Percentiles rank a stretch among this genome's conserved stretches.
Evolutionary conservation across 2,888 invertebrate genomes (phyloP).

Genomic region (Dicroscelio sp.): DNA sequence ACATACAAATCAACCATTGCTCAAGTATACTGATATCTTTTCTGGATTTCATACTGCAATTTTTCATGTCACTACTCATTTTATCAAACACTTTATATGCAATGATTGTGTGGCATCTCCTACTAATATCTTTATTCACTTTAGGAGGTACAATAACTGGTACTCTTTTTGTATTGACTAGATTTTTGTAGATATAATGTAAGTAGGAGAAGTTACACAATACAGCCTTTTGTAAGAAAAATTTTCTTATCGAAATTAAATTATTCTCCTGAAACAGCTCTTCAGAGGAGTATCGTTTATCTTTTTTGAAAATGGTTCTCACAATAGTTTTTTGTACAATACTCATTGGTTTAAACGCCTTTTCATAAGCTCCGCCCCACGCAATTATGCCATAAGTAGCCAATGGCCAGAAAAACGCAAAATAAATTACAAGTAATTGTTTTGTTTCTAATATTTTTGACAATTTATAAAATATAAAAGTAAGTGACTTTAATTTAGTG

Average conservation of each 20-base stretch:
- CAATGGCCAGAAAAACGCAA: no score
- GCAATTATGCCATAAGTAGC: no score
- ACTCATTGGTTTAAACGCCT: neutral
- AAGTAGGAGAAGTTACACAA: neutral
- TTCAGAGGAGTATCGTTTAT: neutral
- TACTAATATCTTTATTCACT: neutral
- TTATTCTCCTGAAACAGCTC: neutral
- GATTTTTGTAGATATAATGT: neutral
- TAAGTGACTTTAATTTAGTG: no score
- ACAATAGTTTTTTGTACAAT: neutral
- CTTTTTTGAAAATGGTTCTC: neutral
- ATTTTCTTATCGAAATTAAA: neutral
- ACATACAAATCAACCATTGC: neutral
- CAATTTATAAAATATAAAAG: no score
- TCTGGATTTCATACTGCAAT: neutral
- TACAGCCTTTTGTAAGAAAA: neutral
- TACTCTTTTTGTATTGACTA: constrained; percentile 9
- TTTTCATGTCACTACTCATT: neutral
- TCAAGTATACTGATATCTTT: neutral
- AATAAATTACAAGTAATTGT: no score
- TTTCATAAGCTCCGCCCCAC: no score
- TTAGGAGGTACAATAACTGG: neutral
- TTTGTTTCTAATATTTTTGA: no score
- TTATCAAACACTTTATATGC: neutral
- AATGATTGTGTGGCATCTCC: neutral